A percentile compares a stretch with the other conserved stretches of the same genome.
Conservation (phyloP, 2,888 invertebrate genomes). For the Celastrina argiolus region DNA sequence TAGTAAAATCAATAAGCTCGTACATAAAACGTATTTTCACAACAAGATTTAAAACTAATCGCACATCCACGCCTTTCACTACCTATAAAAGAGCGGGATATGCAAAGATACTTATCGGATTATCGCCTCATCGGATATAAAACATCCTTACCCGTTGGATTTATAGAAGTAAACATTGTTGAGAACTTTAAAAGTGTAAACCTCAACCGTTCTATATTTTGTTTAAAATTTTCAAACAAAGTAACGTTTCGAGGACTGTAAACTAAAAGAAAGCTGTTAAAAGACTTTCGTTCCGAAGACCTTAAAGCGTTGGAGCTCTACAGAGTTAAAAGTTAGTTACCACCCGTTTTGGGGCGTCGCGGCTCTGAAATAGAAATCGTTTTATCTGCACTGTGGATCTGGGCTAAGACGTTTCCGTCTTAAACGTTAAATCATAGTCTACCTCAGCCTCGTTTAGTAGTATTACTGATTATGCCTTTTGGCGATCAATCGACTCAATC, state of each 20-base stretch:
- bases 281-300: constrained; percentile 12
- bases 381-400: constrained; percentile 3
- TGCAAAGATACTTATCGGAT: constrained; percentile 11
- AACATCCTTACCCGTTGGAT: neutral
- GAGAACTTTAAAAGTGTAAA: constrained; percentile 4
- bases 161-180: neutral
- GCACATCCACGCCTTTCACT: neutral
- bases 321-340: constrained; percentile 20
- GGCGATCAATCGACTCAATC: too few species aligned
- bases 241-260: neutral
- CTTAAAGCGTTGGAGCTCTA: constrained; percentile 13
- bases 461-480: too few species aligned
- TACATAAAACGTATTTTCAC: neutral
- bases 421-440: neutral
- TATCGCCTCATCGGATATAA: neutral
- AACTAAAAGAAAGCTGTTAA: constrained; percentile 17
- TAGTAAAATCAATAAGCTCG: neutral
- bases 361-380: neutral
- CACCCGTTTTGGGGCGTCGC: neutral
- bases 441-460: neutral
- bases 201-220: neutral
- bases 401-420: neutral
- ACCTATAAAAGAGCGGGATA: neutral
- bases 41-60: constrained; percentile 10
- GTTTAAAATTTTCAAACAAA: constrained; percentile 12